Evolutionary conservation across 2,888 invertebrate species (phyloP), one percentile per base, ranked within the genome.

Genomic region (Tachina grossa): DNA sequence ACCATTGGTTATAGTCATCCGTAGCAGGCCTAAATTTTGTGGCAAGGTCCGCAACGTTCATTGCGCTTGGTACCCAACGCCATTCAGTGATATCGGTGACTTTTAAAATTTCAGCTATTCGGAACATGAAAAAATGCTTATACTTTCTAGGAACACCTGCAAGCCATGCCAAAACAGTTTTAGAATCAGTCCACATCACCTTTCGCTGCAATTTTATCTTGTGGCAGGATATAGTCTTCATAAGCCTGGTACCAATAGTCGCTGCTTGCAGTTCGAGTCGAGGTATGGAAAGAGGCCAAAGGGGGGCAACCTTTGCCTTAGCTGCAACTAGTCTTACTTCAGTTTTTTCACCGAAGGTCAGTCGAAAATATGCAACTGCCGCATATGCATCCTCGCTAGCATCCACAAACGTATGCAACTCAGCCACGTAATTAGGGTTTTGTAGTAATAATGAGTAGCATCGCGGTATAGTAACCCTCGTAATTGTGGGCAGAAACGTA

Each of bases 341-440:
- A n/a, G 51, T 22, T 3, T 59, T 49, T 19, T 55, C 55, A n/a
- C 43, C 65, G 13, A 51, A 4, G 5, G n/a, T 14, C 9, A 66
- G 10, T 57, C 81, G 63, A 72, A 74, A 81, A 66, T 81, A 81
- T 14, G 74, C 39, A n/a, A 72, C 79, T 10, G 63, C 79, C 10
- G 71, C 47, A 51, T 61, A 69, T 3, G 63, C 69, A 13, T 79
- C 71, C 11, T 79, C 61, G 39, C 71, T 79, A 49, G 63, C 79
- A 39, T 71, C 63, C 6, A 81, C 68, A 61, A 81, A 80, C 1
- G 66, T 75, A n/a, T 68, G 66, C 9, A 81, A n/a, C n/a, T n/a
- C n/a, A n/a, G n/a, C n/a, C n/a, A n/a, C n/a, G n/a, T n/a, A n/a
- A n/a, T n/a, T n/a, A n/a, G n/a, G n/a, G n/a, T n/a, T n/a, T n/a